These are phyloP conservation scores for Bubo blakistoni DNA, from an alignment of 2,113 vertebrate genomes.

Conservation along the genomic window DNA sequence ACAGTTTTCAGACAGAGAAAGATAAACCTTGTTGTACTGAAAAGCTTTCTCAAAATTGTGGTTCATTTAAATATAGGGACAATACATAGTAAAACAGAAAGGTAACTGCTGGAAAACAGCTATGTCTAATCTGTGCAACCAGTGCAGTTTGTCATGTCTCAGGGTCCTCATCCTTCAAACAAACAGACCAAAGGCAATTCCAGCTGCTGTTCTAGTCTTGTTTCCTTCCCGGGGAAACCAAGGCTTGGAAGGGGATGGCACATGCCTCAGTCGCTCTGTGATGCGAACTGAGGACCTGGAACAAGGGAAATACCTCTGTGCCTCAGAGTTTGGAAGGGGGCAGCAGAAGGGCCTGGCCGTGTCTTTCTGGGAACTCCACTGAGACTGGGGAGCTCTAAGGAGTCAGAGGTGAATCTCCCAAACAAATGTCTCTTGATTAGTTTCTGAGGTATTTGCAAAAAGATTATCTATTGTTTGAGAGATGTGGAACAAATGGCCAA, in stretches of 20 bases:
- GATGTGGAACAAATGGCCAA: neutral
- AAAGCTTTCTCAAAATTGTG: neutral
- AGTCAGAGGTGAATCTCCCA: neutral
- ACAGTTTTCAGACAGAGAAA: neutral
- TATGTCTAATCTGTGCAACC: neutral
- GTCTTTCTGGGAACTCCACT: neutral
- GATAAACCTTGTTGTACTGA: neutral
- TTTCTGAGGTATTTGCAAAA: neutral
- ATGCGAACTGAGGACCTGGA: neutral
- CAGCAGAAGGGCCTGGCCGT: neutral
- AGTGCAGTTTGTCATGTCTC: neutral
- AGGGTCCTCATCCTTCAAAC: neutral
- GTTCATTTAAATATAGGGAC: neutral
- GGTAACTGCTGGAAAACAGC: neutral
- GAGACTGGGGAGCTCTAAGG: neutral
- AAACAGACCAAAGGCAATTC: neutral
- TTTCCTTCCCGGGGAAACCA: neutral
- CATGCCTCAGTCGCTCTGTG: fast-evolving
- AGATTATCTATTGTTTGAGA: neutral
- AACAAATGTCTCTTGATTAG: neutral
- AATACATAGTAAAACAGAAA: neutral
- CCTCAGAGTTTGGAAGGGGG: neutral
- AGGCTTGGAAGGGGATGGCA: neutral
- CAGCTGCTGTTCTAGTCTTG: neutral
- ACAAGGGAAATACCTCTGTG: neutral